These are phyloP conservation scores for Porites evermanni DNA, from an alignment of 92 coral and sea anemone genomes.

Conservation along the genomic window DNA sequence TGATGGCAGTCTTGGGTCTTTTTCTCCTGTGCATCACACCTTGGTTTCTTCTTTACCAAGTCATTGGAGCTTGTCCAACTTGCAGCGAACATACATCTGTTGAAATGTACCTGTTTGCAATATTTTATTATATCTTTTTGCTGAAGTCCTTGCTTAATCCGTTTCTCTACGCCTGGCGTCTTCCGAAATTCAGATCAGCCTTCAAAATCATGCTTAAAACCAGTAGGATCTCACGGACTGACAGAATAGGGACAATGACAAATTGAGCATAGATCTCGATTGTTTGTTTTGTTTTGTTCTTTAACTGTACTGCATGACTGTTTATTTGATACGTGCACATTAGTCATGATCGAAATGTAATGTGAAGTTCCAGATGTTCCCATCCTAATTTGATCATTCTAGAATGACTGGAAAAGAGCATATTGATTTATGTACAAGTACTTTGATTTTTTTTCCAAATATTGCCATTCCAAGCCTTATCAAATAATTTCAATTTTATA, in stretches of 20 bases:
- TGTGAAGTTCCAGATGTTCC: too few species aligned
- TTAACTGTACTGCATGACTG: too few species aligned
- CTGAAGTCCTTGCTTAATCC: conserved; percentile 76
- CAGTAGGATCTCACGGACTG: neutral
- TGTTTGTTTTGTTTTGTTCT: too few species aligned
- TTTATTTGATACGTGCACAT: too few species aligned
- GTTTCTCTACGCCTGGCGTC: conserved; percentile 84
- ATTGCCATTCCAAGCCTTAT: too few species aligned
- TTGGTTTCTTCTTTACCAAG: conserved; percentile 83
- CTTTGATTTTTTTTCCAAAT: too few species aligned
- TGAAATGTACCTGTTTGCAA: conserved; percentile 76
- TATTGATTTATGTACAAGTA: too few species aligned
- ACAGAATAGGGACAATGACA: neutral
- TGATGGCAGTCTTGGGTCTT: conserved; percentile 57
- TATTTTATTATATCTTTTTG: conserved; percentile 73
- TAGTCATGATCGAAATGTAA: too few species aligned
- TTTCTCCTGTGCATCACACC: conserved; percentile 76
- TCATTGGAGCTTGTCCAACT: conserved; percentile 77
- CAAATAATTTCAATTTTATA: too few species aligned
- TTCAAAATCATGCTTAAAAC: conserved; percentile 45
- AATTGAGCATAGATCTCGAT: too few species aligned
- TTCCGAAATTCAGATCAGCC: conserved; percentile 68
- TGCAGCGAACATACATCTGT: conserved; percentile 68
- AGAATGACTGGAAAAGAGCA: too few species aligned
- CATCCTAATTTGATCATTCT: too few species aligned